phyloP scores from a whole-genome alignment of 92 coral and sea anemone species.

The Palythoa heliodiscus region DNA sequence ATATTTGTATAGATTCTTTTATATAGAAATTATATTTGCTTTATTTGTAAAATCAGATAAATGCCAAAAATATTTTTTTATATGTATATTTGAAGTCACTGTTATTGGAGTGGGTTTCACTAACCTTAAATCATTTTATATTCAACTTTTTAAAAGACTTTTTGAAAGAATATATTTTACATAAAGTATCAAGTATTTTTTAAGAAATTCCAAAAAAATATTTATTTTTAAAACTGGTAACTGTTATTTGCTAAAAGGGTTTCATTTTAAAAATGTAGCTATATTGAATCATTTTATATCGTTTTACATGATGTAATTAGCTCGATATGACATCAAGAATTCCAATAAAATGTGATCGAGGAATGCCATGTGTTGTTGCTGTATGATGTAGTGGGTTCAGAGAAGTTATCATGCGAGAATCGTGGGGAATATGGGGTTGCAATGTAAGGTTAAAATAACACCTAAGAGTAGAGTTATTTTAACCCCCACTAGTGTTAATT shows the following conservation, averaged over 20 bases:
- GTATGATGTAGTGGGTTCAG: neutral
- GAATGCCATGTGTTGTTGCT: constrained; percentile 1
- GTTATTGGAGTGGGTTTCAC: constrained; percentile 1
- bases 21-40: neutral
- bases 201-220: neutral
- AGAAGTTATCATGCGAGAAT: constrained; percentile 1
- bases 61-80: too few relatives aligned
- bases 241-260: constrained; percentile 6
- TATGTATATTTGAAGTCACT: neutral
- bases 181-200: neutral
- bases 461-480: constrained; percentile 4
- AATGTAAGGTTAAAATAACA: neutral
- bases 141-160: neutral
- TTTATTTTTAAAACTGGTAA: neutral
- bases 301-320: constrained; percentile 4
- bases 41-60: neutral
- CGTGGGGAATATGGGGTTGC: neutral
- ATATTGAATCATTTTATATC: neutral
- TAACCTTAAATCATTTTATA: neutral
- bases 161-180: neutral
- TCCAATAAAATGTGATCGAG: neutral
- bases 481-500: constrained; percentile 8
- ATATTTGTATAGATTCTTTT: neutral
- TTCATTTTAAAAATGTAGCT: constrained; percentile 1
- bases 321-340: neutral